Conservation (phyloP, 2,888 invertebrate genomes). For the Drosophila formosana region DNA sequence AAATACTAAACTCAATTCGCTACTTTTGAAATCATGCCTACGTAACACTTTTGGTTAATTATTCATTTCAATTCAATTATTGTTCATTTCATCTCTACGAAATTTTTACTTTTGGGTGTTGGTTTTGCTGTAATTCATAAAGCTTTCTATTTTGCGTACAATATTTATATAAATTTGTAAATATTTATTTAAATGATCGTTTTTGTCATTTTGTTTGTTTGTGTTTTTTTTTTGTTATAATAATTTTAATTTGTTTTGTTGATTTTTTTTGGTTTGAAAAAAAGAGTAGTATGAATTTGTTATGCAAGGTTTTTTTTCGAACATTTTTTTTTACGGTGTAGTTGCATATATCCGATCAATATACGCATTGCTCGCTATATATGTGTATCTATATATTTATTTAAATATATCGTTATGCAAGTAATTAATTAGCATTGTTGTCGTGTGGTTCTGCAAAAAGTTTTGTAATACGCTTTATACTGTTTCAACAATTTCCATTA, state of each 20-base stretch:
- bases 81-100: slow-evolving; percentile 8
- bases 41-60: slow-evolving; percentile 5
- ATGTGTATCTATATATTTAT: slow-evolving; percentile 29
- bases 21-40: slow-evolving; percentile 26
- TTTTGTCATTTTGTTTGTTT: slow-evolving; percentile 35
- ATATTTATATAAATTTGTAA: slow-evolving; percentile 69
- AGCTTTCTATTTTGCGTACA: slow-evolving; percentile 61
- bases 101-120: slow-evolving; percentile 35
- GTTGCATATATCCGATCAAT: slow-evolving; percentile 49
- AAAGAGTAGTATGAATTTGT: slow-evolving; percentile 84
- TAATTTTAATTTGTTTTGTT: slow-evolving; percentile 38
- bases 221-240: slow-evolving; percentile 35
- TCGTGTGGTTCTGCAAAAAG: slow-evolving; percentile 57
- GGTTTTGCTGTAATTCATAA: slow-evolving; percentile 45
- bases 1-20: slow-evolving; percentile 23
- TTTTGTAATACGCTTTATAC: slow-evolving; percentile 44
- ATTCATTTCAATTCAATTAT: slow-evolving; percentile 15
- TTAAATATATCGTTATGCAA: slow-evolving; percentile 38
- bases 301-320: slow-evolving; percentile 84
- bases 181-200: slow-evolving; percentile 43
- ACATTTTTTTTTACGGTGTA: slow-evolving; percentile 72
- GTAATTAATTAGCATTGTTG: slow-evolving; percentile 70
- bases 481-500: slow-evolving; percentile 59
- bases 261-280: slow-evolving; percentile 64
- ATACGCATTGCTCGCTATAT: slow-evolving; percentile 48